phyloP scores from a whole-genome alignment of 2,113 vertebrate genomes.

The Aptenodytes forsteri region DNA sequence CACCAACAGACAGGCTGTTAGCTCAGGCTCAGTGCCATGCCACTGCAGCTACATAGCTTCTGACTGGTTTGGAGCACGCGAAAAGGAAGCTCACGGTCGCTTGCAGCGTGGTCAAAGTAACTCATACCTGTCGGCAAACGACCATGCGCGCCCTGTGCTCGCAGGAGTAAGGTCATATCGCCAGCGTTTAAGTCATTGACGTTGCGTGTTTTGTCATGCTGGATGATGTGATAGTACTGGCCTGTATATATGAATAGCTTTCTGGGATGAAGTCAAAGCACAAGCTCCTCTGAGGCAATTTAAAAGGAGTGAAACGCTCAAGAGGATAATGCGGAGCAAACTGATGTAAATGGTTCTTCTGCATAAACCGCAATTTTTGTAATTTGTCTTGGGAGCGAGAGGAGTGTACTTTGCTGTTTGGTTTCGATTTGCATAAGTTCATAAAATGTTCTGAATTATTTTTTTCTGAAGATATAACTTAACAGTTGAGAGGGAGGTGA shows the following conservation, averaged over 20 bases:
- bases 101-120: background rate
- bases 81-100: background rate
- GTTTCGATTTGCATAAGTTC: background rate
- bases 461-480: background rate
- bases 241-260: background rate
- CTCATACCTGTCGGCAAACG: background rate
- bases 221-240: background rate
- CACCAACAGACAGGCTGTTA: background rate
- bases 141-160: rapidly evolving
- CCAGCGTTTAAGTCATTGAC: rapidly evolving
- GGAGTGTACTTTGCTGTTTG: background rate
- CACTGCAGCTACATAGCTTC: rapidly evolving
- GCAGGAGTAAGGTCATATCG: background rate
- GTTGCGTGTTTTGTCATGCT: background rate
- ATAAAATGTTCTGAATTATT: background rate
- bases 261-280: background rate
- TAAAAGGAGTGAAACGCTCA: background rate
- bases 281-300: background rate
- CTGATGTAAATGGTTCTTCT: background rate
- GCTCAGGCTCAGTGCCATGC: background rate
- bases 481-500: background rate
- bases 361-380: background rate
- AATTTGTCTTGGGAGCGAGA: background rate
- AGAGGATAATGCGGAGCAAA: background rate
- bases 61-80: background rate